Percentiles rank a stretch among this genome's conserved stretches.
Conservation (phyloP, 2,888 invertebrate genomes). For the Trissoscelio sp. region DNA sequence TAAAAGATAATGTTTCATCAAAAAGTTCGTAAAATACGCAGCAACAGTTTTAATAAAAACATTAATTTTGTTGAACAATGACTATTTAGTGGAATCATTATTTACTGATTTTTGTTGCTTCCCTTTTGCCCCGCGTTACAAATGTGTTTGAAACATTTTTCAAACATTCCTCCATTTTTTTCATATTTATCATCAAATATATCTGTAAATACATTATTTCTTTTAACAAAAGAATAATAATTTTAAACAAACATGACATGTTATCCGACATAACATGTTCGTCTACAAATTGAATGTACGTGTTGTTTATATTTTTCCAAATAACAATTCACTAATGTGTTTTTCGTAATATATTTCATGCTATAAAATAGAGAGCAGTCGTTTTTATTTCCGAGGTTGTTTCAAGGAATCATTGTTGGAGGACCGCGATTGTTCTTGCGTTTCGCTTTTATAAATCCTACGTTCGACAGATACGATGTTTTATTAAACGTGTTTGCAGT, state of each 20-base stretch:
- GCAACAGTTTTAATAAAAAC: conserved; percentile 39
- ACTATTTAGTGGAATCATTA: conserved; percentile 50
- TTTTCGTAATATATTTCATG: conserved; percentile 60
- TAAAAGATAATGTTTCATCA: conserved; percentile 48
- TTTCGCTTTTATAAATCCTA: conserved; percentile 62
- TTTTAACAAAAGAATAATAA: conserved; percentile 46
- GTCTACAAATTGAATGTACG: conserved; percentile 52
- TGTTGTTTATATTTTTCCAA: conserved; percentile 57
- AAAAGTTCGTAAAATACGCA: conserved; percentile 24
- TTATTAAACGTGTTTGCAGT: conserved; percentile 52
- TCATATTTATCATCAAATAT: conserved; percentile 19
- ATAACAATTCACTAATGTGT: conserved; percentile 63
- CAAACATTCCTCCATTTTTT: conserved; percentile 12
- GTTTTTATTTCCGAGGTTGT: conserved; percentile 63
- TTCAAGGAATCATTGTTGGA: conserved; percentile 64
- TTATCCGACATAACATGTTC: conserved; percentile 41
- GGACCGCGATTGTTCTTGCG: conserved; percentile 63
- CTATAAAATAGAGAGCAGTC: conserved; percentile 52
- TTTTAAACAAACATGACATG: conserved; percentile 50
- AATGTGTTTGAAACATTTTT: not conserved
- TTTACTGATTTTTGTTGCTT: not conserved
- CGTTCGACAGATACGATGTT: conserved; percentile 58
- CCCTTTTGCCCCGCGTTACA: not conserved
- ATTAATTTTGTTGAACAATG: conserved; percentile 54
- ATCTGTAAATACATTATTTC: conserved; percentile 38